Conservation (phyloP, 1,140 invertebrate genomes). For the Lasioglossum albipes region DNA sequence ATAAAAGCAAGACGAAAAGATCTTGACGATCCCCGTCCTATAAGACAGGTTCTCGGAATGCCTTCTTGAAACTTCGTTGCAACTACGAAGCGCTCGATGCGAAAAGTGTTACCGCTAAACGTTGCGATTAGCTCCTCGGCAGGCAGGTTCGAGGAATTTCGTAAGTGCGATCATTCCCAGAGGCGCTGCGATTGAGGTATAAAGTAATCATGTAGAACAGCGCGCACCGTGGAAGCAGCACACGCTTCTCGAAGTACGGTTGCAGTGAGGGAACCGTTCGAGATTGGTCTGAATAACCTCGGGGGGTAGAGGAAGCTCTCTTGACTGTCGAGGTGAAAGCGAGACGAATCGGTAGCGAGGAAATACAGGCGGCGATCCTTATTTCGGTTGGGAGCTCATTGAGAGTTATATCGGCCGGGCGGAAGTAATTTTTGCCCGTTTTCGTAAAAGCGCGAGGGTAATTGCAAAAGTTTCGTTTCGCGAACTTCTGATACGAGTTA, state of each 20-base stretch:
- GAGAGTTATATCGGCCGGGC: slow-evolving; percentile 18
- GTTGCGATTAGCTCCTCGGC: background rate
- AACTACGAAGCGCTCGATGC: background rate
- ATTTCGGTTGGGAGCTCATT: slow-evolving; percentile 15
- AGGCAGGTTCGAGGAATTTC: background rate
- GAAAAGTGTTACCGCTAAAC: background rate
- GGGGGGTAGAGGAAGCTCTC: background rate
- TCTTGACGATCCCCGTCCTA: too few relatives aligned
- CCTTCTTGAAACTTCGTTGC: too few relatives aligned
- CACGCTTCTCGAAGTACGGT: too few relatives aligned
- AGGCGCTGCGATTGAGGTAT: background rate
- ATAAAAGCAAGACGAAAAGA: too few relatives aligned
- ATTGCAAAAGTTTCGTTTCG: slow-evolving; percentile 45
- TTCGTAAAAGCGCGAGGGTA: slow-evolving; percentile 40
- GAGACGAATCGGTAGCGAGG: slow-evolving; percentile 2
- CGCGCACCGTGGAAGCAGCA: background rate
- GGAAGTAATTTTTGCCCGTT: slow-evolving; percentile 31
- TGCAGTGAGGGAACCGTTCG: background rate
- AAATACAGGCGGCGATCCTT: slow-evolving; percentile 17
- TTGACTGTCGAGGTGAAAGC: background rate
- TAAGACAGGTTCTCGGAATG: background rate
- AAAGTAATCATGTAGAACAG: background rate
- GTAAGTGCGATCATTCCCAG: background rate
- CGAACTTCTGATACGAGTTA: slow-evolving; percentile 45
- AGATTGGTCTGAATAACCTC: background rate